Base-by-base conservation (phyloP, 2,113 vertebrate species). In the Silurus meridionalis region DNA sequence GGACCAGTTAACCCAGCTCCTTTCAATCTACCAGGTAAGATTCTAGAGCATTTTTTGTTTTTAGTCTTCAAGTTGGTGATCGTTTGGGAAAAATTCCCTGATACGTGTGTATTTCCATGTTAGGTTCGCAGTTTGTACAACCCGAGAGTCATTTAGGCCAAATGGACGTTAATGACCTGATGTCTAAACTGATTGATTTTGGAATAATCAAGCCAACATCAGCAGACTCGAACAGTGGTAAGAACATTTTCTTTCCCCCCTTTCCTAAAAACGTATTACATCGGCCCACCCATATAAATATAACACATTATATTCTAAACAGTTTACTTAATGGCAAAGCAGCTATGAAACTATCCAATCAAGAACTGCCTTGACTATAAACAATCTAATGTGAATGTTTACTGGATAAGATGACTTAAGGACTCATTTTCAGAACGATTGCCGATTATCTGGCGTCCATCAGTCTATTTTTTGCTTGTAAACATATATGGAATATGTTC, bases 101-200 rank as follows among this genome's bases (percentile, higher is more conserved):
- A 55, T 8, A 19, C 52, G 14, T 85, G 0, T 77, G 4, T 82
- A 21, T 21, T 57, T 63, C 0, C 5, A 55, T 63, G 8, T 72
- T 84, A 94, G 95, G 57, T 63, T 87, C 91, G 0, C 93, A 90
- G 83, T 92, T 91, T 15, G 28, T 15, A 71, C 81, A 92, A 23
- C 92, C 96, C 67, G 98, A 99, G 93, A 99, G 98, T 93, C 97
- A 99, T 92, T 96, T 98, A 11, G 97, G 97, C 15, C 98, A 99
- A 91, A 92, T 99, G 13, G 98, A 99, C 90, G 98, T 99, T 67
- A 99, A 99, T 88, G 96, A 98, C 87, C 92, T 99, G 53, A 95
- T 98, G 83, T 93, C 97, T 90, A 99, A 99, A 92, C 96, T 99
- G 86, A 93, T 99, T 89, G 95, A 94, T 89, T 97, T 93, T 37